Evolutionary conservation across 2,888 invertebrate species (phyloP).

Genomic region (Apamea sordens): DNA sequence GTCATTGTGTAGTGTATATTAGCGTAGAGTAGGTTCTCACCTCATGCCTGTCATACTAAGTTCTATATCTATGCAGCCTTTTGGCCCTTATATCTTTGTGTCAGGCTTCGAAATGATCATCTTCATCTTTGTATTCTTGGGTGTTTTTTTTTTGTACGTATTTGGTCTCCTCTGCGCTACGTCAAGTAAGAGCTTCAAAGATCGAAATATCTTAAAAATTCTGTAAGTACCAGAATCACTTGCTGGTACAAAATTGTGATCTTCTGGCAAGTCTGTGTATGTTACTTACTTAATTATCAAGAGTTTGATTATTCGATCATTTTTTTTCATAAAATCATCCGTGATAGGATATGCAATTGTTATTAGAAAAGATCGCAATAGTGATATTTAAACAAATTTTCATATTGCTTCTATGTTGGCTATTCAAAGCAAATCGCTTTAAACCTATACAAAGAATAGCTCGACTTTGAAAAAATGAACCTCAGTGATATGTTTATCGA

Average conservation of each 20-base stretch:
- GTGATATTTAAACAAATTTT: too few relatives aligned
- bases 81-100: neutral
- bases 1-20: too few relatives aligned
- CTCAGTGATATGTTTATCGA: neutral
- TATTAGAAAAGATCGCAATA: too few relatives aligned
- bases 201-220: too few relatives aligned
- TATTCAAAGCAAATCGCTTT: neutral
- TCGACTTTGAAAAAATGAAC: too few relatives aligned
- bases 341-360: too few relatives aligned
- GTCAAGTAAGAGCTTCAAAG: neutral
- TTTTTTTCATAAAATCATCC: too few relatives aligned
- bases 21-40: neutral
- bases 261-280: neutral
- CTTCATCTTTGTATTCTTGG: neutral
- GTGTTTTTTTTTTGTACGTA: neutral
- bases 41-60: neutral
- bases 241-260: neutral
- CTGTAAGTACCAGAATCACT: neutral
- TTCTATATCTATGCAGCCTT: neutral
- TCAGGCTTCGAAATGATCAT: neutral
- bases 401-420: too few relatives aligned
- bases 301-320: neutral
- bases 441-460: neutral
- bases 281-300: neutral
- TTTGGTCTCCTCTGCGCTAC: neutral